Evolutionary conservation across 2,113 vertebrate species (phyloP).

Genomic region (Chaetura pelagica): DNA sequence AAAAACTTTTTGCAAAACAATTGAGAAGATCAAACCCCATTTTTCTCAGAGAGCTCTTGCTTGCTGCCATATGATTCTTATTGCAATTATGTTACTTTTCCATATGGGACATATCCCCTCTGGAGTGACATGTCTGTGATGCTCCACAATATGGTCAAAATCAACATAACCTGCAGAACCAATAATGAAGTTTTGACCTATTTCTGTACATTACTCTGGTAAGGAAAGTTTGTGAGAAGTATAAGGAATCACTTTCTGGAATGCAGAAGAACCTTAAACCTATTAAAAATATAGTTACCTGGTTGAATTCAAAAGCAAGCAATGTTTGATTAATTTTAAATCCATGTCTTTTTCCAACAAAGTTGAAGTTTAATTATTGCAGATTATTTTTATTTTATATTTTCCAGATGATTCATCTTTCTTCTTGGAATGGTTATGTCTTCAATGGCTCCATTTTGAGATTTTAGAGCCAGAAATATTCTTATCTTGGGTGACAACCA

Average conservation of each 20-base stretch:
- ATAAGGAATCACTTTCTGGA: not conserved
- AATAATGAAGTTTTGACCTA: not conserved
- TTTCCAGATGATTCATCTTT: not conserved
- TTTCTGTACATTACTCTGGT: not conserved
- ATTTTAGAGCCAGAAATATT: not conserved
- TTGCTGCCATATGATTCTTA: not conserved
- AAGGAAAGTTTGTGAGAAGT: not conserved
- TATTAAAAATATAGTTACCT: not conserved
- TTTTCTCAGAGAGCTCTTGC: not conserved
- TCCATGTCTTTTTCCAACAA: not conserved
- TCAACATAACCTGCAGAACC: not conserved
- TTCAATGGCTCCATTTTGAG: not conserved
- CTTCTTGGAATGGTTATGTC: not conserved
- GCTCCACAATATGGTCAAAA: not conserved
- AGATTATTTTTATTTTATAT: not conserved
- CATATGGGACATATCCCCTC: not conserved
- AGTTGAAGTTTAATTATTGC: not conserved
- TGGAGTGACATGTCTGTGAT: not conserved
- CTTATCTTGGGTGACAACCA: not conserved
- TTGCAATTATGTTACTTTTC: not conserved
- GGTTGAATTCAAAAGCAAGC: not conserved
- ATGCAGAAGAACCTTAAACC: not conserved
- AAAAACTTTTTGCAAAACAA: not conserved
- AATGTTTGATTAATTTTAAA: not conserved
- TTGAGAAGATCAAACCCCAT: not conserved